Conservation (phyloP, 2,888 invertebrate genomes). For the Callimorpha dominula region DNA sequence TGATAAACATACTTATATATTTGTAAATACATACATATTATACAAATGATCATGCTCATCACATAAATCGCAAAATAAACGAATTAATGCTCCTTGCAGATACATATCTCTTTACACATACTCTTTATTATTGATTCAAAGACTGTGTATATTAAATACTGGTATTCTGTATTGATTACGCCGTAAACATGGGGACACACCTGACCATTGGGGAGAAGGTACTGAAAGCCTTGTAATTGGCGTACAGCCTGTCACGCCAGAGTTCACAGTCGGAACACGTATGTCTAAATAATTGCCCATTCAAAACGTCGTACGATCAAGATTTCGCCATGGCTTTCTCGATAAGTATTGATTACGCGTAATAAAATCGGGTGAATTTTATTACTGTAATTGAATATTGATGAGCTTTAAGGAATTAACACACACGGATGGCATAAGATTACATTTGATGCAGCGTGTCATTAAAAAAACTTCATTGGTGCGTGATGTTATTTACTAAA, state of each 20-base stretch:
- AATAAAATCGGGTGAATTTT: slow-evolving; percentile 45
- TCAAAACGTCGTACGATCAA: slow-evolving; percentile 20
- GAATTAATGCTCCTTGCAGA: too few species aligned
- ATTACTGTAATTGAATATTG: slow-evolving; percentile 44
- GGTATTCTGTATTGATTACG: not conserved
- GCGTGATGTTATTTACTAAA: too few species aligned
- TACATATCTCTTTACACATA: too few species aligned
- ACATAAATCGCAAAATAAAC: too few species aligned
- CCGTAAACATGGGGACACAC: slow-evolving; percentile 26
- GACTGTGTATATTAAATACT: not conserved
- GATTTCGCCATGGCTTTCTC: slow-evolving; percentile 9
- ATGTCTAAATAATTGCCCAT: slow-evolving; percentile 26
- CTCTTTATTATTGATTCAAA: too few species aligned
- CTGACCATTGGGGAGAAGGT: slow-evolving; percentile 34
- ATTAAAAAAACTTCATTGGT: too few species aligned
- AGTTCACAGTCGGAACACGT: slow-evolving; percentile 17
- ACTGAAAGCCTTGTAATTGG: slow-evolving; percentile 39
- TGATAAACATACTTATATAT: too few species aligned
- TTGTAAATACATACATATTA: too few species aligned
- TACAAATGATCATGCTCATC: too few species aligned
- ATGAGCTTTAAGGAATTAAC: not conserved
- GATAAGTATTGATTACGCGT: slow-evolving; percentile 39
- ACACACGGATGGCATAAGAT: not conserved
- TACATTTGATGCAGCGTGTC: too few species aligned
- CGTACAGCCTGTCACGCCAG: slow-evolving; percentile 16